These are phyloP conservation scores for Ceyx margarethae DNA, from an alignment of 2,113 vertebrate species.

Conservation along the genomic window DNA sequence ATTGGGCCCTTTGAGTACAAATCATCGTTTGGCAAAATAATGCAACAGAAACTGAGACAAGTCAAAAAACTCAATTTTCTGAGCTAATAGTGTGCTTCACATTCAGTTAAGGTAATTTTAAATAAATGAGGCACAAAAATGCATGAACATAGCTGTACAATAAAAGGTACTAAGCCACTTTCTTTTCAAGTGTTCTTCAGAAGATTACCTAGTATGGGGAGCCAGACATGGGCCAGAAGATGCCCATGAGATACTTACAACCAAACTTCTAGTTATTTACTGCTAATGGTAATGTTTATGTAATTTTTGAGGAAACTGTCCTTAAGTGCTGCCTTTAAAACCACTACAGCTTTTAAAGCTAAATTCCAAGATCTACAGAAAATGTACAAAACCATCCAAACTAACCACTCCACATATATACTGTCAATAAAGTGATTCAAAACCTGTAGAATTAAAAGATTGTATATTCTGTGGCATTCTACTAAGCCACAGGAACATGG, in stretches of 20 bases:
- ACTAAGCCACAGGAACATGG: neutral
- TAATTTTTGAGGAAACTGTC: neutral
- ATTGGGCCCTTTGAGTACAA: neutral
- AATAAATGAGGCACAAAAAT: slow-evolving; percentile 19
- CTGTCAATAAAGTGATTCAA: neutral
- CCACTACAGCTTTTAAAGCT: neutral
- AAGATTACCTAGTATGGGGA: neutral
- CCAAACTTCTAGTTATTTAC: neutral
- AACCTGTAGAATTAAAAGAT: neutral
- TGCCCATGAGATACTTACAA: neutral
- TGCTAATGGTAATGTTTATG: neutral
- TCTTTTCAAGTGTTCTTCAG: neutral
- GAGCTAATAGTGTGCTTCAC: neutral
- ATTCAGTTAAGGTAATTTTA: slow-evolving; percentile 5
- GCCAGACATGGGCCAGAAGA: neutral
- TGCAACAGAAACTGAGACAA: neutral
- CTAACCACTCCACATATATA: neutral
- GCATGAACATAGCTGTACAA: neutral
- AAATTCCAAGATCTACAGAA: neutral
- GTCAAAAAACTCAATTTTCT: neutral
- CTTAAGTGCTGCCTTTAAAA: neutral
- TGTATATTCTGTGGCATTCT: rapidly evolving
- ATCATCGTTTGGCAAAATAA: neutral
- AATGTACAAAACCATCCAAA: neutral
- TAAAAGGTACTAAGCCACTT: neutral